A percentile compares a stretch with the other conserved stretches of the same genome.
These are phyloP conservation scores for Pardosa pseudoannulata DNA, from an alignment of 2,888 invertebrate genomes.

Conservation along the genomic window DNA sequence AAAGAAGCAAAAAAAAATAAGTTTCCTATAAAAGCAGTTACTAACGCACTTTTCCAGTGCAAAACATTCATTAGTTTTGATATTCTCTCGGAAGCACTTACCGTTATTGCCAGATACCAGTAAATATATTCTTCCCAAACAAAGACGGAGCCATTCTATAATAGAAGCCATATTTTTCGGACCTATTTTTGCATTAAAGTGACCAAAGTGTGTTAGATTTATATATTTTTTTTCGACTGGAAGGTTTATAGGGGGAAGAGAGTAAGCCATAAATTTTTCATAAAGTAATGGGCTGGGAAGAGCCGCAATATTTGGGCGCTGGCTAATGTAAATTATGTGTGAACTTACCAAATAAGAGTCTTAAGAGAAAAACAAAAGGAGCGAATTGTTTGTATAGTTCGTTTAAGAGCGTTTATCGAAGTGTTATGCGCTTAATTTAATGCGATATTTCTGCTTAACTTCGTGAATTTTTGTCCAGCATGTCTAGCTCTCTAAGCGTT, in stretches of 20 bases:
- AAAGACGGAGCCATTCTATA: conserved; percentile 48
- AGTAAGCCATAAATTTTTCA: conserved; percentile 62
- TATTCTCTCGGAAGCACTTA: conserved; percentile 60
- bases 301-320: conserved; percentile 24
- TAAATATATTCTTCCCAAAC: conserved; percentile 65
- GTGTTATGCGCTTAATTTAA: no score
- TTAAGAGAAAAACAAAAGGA: no score
- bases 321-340: conserved; percentile 53
- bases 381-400: no score
- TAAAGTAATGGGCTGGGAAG: conserved; percentile 52
- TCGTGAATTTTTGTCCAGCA: no score
- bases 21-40: conserved; percentile 16
- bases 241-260: not conserved
- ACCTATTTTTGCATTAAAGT: conserved; percentile 69
- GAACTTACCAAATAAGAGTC: no score
- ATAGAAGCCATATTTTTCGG: conserved; percentile 66
- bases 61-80: conserved; percentile 69
- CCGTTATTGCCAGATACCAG: conserved; percentile 60
- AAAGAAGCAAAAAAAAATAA: conserved; percentile 24
- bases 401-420: no score
- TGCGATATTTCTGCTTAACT: no score
- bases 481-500: no score
- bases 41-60: conserved; percentile 25
- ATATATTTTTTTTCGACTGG: not conserved
- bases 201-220: conserved; percentile 54